Evolutionary conservation across 2,888 invertebrate genomes (phyloP), one percentile per base, ranked within the genome.

Genomic region (Deroplatys truncata): DNA sequence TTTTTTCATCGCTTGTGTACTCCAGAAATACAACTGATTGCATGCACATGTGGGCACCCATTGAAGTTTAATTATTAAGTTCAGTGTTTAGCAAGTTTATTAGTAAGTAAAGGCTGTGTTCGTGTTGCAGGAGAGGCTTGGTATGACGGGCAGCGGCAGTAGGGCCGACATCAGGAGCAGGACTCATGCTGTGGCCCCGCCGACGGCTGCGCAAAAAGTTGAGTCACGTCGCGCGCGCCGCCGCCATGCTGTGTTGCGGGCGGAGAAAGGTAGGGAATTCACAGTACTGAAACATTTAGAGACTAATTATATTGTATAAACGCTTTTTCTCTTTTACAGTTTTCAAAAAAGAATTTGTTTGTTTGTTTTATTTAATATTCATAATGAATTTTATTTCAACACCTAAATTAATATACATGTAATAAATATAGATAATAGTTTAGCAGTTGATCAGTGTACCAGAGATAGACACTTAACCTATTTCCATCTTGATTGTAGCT

Each of bases 181-280:
- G 89, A 88, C 91, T 88, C 92, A 92, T 91, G 92, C 92, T 92
- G 92, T 92, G 92, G 92, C 87, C 87, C 72, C 92, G 92, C 92
- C 92, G 92, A 92, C 92, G 92, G 93, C 93, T 92, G 93, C 93
- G 93, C 88, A 88, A 85, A 83, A 90, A 91, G 91, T 88, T 90
- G 89, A 88, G 89, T 82, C 89, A 89, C 89, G 89, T 90, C 96
- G 96, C 96, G 95, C 95, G 94, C 95, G 95, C 91, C 95, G 95
- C 91, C 95, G 97, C 96, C 96, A 98, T 98, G 98, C 97, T 98
- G 96, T 98, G 98, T 96, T 98, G 98, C 96, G 98, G 98, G 96
- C 97, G 98, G 95, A 97, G 97, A 95, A 98, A 98, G 97, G 98
- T 98, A 95, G 96, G 95, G 92, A 10, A 13, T 43, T 43, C 43